Base-by-base conservation (phyloP, 2,797 vertebrate genomes). In the Aselliscus stoliczkanus region DNA sequence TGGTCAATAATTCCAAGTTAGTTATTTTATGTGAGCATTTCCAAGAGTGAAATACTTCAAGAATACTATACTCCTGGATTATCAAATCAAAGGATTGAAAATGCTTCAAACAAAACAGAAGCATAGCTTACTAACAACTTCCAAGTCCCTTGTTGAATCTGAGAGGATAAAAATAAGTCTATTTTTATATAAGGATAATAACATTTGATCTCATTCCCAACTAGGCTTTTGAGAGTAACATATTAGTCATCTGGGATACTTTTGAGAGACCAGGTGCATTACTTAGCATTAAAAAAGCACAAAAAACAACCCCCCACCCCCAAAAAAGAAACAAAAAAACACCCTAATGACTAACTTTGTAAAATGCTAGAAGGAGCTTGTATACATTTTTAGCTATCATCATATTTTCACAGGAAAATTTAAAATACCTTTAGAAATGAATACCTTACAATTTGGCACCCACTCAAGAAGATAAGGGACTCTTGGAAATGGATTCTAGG, bases 31-130 rank as follows among this genome's bases (percentile, higher is more conserved):
- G 50, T 44, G 62, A 86, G 18, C 17, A 75, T 93, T 93, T 96
- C 31, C 31, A 88, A 92, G 47, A 90, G 84, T 60, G 84, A 93
- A 96, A 25, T 72, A 96, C 95, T 94, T 97, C 44, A 94, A 82
- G 34, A 85, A 58, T 73, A 67, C 7, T 25, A 25, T 15, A 60
- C 17, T 75, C 29, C 62, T 60, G 69, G 56, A 90, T 96, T 88
- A 94, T 92, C 27, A 96, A 94, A 77, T 84, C n/a, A 64, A 77
- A 84, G 14, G 69, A 27, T 75, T 94, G 52, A 95, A 95, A 94
- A 39, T 58, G 23, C 67, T 96, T 95, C 69, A 93, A 88, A 90
- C 21, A 69, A 90, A 95, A 77, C 12, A 86, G 86, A 93, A 90
- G 58, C 44, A 84, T 20, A n/a, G 39, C 58, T 95, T 94, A 86